Conservation (phyloP, 2,888 invertebrate genomes). For the Hetaerina titia region DNA sequence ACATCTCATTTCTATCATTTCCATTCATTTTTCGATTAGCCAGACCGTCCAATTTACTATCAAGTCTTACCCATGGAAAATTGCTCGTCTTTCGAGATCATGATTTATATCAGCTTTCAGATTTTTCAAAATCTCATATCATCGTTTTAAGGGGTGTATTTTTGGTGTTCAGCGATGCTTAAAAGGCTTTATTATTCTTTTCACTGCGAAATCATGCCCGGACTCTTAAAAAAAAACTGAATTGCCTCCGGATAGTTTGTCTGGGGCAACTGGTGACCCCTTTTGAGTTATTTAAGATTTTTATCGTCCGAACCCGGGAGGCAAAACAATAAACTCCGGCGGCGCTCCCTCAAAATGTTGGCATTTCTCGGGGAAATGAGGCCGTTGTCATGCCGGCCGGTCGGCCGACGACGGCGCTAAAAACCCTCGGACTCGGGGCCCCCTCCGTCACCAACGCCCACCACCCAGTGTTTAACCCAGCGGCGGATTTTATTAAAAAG, state of each 20-base stretch:
- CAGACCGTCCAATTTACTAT: too few relatives aligned
- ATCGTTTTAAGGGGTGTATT: neutral
- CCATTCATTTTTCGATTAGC: too few relatives aligned
- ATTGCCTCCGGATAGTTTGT: neutral
- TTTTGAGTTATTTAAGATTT: neutral
- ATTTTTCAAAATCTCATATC: too few relatives aligned
- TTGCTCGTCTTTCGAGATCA: too few relatives aligned
- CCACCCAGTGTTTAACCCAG: neutral
- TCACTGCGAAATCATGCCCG: neutral
- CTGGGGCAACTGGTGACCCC: neutral
- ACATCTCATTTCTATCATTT: too few relatives aligned
- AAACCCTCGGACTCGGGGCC: neutral
- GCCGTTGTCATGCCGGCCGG: neutral
- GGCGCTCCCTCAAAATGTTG: neutral
- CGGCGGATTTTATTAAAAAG: neutral
- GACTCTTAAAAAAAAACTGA: neutral
- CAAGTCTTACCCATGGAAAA: too few relatives aligned
- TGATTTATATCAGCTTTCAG: too few relatives aligned
- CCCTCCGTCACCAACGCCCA: neutral
- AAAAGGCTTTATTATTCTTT: neutral
- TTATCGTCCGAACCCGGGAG: neutral
- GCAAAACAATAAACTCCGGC: neutral
- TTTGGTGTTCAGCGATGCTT: neutral
- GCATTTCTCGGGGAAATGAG: neutral
- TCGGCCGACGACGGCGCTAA: neutral